phyloP scores from a whole-genome alignment of 2,113 vertebrate genomes.

The Coreoperca whiteheadi region DNA sequence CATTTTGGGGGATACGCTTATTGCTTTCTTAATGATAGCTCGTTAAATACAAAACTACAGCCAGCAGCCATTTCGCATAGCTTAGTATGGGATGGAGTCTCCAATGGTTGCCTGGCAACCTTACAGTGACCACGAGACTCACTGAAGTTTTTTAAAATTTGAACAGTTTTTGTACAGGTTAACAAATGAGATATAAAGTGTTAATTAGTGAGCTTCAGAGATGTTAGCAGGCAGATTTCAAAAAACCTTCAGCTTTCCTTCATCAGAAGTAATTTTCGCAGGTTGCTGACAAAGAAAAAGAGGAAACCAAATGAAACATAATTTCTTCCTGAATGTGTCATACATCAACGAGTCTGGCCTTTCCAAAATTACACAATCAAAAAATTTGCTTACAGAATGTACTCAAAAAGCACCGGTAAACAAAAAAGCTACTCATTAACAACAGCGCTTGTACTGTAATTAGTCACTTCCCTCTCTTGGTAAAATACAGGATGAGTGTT shows the following conservation, averaged over 20 bases:
- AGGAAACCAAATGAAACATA: background rate
- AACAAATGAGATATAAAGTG: no score
- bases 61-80: no score
- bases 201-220: no score
- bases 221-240: no score
- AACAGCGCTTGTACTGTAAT: background rate
- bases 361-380: constrained; percentile 9
- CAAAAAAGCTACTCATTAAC: background rate
- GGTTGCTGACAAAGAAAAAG: background rate
- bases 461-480: background rate
- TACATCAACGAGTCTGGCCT: constrained; percentile 3
- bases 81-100: no score
- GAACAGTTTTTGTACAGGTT: no score
- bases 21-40: no score
- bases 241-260: background rate
- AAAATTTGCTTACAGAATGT: background rate
- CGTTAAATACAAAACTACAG: no score
- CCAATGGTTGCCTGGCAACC: no score
- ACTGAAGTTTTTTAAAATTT: no score
- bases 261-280: background rate
- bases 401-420: background rate
- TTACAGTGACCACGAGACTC: no score
- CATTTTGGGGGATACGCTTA: no score
- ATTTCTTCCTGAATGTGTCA: constrained; percentile 7
- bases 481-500: constrained; percentile 12